Conservation (phyloP, 2,797 vertebrate species). For the Neosilurus hyrtlii region DNA sequence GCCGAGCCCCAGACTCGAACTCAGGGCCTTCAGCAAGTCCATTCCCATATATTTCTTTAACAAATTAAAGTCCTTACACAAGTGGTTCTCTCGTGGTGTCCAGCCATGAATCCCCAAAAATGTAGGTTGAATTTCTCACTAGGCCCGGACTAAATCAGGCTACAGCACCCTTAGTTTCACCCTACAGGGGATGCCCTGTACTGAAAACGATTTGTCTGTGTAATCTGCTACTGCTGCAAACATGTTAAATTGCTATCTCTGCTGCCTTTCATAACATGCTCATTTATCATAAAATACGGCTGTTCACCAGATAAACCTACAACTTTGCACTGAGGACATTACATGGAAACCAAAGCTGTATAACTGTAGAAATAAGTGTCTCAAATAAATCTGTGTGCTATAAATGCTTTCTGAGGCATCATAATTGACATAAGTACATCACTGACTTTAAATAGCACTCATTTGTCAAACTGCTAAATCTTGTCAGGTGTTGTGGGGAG, state of each 20-base stretch:
- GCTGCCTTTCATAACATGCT: slow-evolving; percentile 1
- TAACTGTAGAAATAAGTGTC: not conserved
- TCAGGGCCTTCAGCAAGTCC: too few species aligned
- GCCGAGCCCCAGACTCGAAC: too few species aligned
- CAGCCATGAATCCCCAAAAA: not conserved
- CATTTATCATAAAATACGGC: slow-evolving; percentile 4
- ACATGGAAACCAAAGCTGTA: not conserved
- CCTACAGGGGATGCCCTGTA: not conserved
- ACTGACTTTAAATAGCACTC: not conserved
- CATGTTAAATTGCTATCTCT: slow-evolving; percentile 3
- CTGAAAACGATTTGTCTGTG: not conserved
- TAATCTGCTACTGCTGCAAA: slow-evolving; percentile 6
- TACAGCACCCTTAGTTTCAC: not conserved
- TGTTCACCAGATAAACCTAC: not conserved
- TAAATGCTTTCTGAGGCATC: not conserved
- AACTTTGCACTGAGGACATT: slow-evolving; percentile 1
- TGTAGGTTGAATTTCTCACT: not conserved
- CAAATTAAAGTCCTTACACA: not conserved
- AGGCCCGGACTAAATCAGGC: not conserved
- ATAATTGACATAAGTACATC: not conserved
- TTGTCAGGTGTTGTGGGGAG: too few species aligned
- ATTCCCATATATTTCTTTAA: not conserved
- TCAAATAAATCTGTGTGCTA: not conserved
- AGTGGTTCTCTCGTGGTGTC: not conserved
- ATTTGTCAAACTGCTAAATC: too few species aligned